These are phyloP conservation scores for Climacteris rufus DNA, from an alignment of 2,113 vertebrate species.

Conservation along the genomic window DNA sequence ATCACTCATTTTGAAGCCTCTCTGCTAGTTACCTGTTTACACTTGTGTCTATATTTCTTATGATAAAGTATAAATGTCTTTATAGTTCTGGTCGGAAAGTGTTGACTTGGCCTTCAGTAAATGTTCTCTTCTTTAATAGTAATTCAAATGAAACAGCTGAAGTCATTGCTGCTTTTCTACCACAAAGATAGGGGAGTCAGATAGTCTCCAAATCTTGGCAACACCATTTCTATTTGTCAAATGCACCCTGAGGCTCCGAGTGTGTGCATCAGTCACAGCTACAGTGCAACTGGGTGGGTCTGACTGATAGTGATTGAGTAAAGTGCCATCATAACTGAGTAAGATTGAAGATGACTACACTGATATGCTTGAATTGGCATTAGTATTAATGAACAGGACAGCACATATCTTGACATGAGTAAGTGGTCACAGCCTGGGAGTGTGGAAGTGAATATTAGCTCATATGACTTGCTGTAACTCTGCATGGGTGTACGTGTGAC, in stretches of 20 bases:
- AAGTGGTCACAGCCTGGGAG: slow-evolving; percentile 28
- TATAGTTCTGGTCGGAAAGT: background rate
- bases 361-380: slow-evolving; percentile 34
- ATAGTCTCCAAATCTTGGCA: background rate
- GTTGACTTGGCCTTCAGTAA: background rate
- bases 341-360: slow-evolving; percentile 53
- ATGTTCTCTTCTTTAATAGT: background rate
- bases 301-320: slow-evolving; percentile 39
- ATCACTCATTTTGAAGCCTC: background rate
- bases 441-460: slow-evolving; percentile 28
- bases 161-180: background rate
- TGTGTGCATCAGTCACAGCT: background rate
- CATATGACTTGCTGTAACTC: background rate
- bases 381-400: slow-evolving; percentile 60
- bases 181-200: background rate
- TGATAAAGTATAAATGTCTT: background rate
- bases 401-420: slow-evolving; percentile 49
- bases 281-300: slow-evolving; percentile 28
- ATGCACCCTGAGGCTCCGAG: background rate
- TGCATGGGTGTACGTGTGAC: background rate
- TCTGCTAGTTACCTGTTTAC: background rate
- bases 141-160: background rate
- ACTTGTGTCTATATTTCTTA: background rate
- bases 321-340: slow-evolving; percentile 32
- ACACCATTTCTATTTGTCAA: background rate